Base-by-base conservation (phyloP, 1,140 invertebrate genomes). In the Lepidurus arcticus region DNA sequence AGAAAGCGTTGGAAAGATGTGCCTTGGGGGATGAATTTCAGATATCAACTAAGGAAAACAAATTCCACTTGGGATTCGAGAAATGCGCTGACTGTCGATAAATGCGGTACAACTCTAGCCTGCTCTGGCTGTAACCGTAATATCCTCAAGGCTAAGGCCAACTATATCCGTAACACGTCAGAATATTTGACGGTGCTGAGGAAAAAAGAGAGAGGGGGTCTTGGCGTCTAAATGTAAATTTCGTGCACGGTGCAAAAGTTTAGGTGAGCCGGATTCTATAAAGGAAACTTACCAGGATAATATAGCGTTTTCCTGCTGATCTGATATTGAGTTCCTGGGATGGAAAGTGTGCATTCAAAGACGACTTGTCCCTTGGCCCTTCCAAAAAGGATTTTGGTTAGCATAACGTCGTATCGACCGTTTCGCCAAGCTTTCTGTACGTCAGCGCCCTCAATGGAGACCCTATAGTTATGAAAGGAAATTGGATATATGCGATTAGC, bases 321-420 rank as follows among this genome's bases (percentile, higher is more conserved):
- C 75, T 78, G 78, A 34, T 78, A 78, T 47, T 78, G 44, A 43
- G 78, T 78, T 45, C 42, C 78, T n/a, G 78, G 78, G 47, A 78
- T 78, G 24, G 44, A 74, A 34, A 78, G 43, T 6, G 75, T 74
- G 78, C 78, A 78, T 74, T 78, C 78, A 74, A 78, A 78, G 26
- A 78, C 75, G 21, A 45, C 75, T 44, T 78, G 73, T 3, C 45
- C 44, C 44, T 73, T 78, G 73, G 9, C 45, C 44, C 44, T 73
- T 78, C 24, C 16, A 78, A n/a, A n/a, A n/a, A n/a, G 34, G 21
- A 74, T 47, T 42, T 74, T 73, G 13, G 74, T 47, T 44, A 78
- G 73, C 13, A 74, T 78, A 44, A 78, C 73, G 43, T 78, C 78
- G 78, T 78, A 78, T 11, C 74, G 73, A n/a, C 78, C 78, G 9